Conservation (phyloP, 2,888 invertebrate genomes). For the Drosophila glabriapex region DNA sequence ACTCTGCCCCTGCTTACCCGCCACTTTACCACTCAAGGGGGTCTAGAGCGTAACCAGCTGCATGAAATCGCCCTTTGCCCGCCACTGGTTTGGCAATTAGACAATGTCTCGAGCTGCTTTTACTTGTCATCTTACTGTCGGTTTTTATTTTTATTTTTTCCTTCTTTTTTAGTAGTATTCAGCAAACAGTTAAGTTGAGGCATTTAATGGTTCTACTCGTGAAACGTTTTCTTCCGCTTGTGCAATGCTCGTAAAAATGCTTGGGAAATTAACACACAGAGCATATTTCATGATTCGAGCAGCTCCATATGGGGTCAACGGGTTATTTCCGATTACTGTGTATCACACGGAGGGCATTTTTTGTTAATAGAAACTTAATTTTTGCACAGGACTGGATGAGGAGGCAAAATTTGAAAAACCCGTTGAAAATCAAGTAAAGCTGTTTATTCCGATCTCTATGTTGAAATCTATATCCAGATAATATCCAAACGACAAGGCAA, state of each 20-base stretch:
- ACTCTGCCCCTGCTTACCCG: neutral
- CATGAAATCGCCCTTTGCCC: conserved; percentile 11
- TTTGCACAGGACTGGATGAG: neutral
- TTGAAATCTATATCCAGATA: neutral
- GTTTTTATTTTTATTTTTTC: conserved; percentile 18
- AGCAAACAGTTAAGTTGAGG: conserved; percentile 73
- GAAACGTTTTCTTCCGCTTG: conserved; percentile 41
- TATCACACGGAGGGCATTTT: neutral
- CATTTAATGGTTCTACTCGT: conserved; percentile 67
- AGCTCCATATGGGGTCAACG: conserved; percentile 10
- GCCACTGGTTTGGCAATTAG: conserved; percentile 38
- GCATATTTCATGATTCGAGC: conserved; percentile 26
- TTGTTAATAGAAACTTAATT: neutral
- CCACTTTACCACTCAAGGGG: neutral
- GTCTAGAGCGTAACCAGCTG: conserved; percentile 10
- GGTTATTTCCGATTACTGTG: conserved; percentile 2
- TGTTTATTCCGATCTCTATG: neutral
- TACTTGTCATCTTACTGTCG: conserved; percentile 34
- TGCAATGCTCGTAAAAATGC: conserved; percentile 60
- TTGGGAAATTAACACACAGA: conserved; percentile 51
- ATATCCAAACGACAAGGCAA: neutral
- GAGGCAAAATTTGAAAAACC: neutral
- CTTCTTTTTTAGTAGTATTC: conserved; percentile 2
- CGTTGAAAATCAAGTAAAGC: neutral
- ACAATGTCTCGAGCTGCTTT: conserved; percentile 26